Evolutionary conservation across 2,888 invertebrate species (phyloP), one percentile per base, ranked within the genome.

Genomic region (Atrina japonica): DNA sequence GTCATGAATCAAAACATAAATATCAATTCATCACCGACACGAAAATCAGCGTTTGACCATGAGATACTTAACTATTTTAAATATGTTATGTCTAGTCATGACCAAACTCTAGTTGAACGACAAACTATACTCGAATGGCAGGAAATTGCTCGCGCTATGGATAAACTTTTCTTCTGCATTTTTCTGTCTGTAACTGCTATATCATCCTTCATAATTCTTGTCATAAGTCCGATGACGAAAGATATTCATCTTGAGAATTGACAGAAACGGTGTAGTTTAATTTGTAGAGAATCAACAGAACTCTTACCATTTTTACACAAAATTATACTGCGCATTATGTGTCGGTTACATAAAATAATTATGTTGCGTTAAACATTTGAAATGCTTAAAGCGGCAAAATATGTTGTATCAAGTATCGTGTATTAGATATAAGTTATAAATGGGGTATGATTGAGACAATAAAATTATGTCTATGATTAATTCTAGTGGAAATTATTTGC

Each of bases 91-190:
- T 80, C 77, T 9, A 80, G 81, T 3, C 84, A 88, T 56, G 86
- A 88, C 29, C 76, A 77, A 47, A 76, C 80, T 14, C 73, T 81
- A 21, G 70, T 68, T 1, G 87, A 88, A 67, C 72, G 77, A 11
- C 70, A 75, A 45, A 74, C 85, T 3, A 77, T 86, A 3, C 73
- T 81, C 40, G 88, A 89, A 61, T 89, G 89, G 89, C 85, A 85
- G 68, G 91, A 92, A 69, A 90, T 92, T 16, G 92, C 92, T 3
- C 88, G 91, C 67, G 90, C 91, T 23, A 87, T 92, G 58, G 92
- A 93, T 80, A 86, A 91, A 56, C 86, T 92, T 11, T 90, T 93
- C 40, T 92, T 93, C 85, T 91, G 91, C 90, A 83, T 92, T 40
- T 92, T 92, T 82, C 83, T 91, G 3, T 75, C 88, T 29, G 91